Evolutionary conservation across 2,113 vertebrate species (phyloP), one percentile per base, ranked within the genome.

Genomic region (Xiphophorus couchianus): DNA sequence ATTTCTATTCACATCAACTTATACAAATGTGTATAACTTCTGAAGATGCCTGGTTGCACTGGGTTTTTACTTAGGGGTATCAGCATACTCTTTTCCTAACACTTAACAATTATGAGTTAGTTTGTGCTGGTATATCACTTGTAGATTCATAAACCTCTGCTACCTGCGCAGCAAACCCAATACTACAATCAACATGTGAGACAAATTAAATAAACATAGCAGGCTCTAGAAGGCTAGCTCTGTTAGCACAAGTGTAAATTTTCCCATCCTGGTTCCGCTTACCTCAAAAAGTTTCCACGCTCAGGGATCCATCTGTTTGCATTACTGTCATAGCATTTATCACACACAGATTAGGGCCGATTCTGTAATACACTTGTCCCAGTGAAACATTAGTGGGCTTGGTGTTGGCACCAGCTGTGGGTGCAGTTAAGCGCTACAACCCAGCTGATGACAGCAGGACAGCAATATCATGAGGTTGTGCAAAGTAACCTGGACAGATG

Each of bases 251-350:
- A 44, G 79, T n/a, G 74, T 81, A 85, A 90, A 90, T 79, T 66
- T 69, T 69, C 74, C 35, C 25, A n/a, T 9, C 69, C 69, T 17
- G 31, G 30, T 76, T 84, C 84, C 83, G 79, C 88, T 87, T 74
- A 66, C 5, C 76, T 80, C 82, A 60, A 71, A 66, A 13, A 71
- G 65, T 80, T 86, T 74, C 65, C 77, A 69, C 80, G 84, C 89
- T 88, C 73, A 71, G 58, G 68, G 58, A 79, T 87, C 81, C 91
- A 89, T 92, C 86, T 90, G 90, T 89, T 88, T 89, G 85, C 81
- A 82, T 73, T 66, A 48, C 27, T 64, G 73, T 62, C 19, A 25
- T 37, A 77, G 68, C 83, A 77, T 89, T 91, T 81, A 86, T 88
- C 86, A 87, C 84, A 80, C 78, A 71, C 80, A 83, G 82, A 85